Evolutionary conservation across 2,888 invertebrate genomes (phyloP), one percentile per base, ranked within the genome.

Genomic region (Nyleta sp.): DNA sequence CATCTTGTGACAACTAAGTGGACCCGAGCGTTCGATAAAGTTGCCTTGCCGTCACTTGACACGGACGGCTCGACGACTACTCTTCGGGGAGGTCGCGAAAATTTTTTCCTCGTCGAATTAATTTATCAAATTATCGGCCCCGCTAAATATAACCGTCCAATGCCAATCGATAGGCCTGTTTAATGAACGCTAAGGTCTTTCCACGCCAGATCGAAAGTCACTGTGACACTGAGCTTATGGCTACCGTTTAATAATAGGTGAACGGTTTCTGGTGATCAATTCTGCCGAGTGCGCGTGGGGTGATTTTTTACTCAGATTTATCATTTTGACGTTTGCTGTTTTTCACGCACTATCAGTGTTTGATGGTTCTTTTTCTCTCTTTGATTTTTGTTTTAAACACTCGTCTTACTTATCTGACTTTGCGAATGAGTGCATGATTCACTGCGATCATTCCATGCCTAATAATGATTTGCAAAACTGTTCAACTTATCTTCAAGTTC

Each of bases 1-100:
- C 44, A 57, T 55, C 40, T 70, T 35, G 24, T 70, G 53, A 74
- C 31, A 33, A 38, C 62, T 65, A 68, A 62, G 57, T 55, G 48
- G 40, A 67, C 53, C 40, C 20, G 11, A 35, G 65, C 65, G 65
- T 50, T 71, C 65, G 42, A 40, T 60, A 35, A 52, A 74, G 15
- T 50, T 18, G 48, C 42, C 38, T 57, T 53, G 73, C 55, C 60
- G 77, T 77, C 68, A 17, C 10, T 18, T 68, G 33, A 17, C 44
- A 28, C 28, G 7, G n/a, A n/a, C n/a, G n/a, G n/a, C n/a, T n/a
- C n/a, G n/a, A n/a, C n/a, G n/a, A n/a, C n/a, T n/a, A n/a, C n/a
- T 28, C 28, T 28, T 28, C 28, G 22, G 22, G 22, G 40, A 38
- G 15, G 20, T 53, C 35, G 7, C 4, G 20, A 1, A 24, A 33